These are phyloP conservation scores for Lithophane ornitopus DNA, from an alignment of 2,888 invertebrate genomes.

Conservation along the genomic window DNA sequence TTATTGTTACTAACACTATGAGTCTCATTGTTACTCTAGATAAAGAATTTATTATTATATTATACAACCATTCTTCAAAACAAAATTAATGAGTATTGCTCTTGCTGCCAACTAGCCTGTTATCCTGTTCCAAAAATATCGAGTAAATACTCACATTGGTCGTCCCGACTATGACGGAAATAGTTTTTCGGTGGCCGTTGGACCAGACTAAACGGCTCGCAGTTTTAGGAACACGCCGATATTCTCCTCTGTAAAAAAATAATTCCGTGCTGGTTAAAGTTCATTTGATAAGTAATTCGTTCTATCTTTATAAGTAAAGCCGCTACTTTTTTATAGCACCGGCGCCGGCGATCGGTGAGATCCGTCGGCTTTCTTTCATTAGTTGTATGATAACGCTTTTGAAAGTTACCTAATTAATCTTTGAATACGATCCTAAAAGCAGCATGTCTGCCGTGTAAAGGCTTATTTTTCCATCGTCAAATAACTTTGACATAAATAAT, in stretches of 20 bases:
- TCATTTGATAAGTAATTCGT: too few species aligned
- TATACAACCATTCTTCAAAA: neutral
- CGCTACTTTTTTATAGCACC: neutral
- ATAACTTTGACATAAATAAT: neutral
- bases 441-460: too few species aligned
- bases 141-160: neutral
- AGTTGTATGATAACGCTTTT: neutral
- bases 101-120: neutral
- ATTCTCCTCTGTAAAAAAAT: neutral
- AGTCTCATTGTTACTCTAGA: too few species aligned
- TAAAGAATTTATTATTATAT: too few species aligned
- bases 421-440: neutral
- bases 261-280: neutral
- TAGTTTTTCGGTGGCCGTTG: neutral
- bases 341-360: neutral
- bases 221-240: neutral
- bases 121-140: neutral
- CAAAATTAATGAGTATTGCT: neutral
- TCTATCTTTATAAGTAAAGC: neutral
- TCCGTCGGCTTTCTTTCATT: neutral
- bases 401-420: neutral
- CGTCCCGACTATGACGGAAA: rapidly evolving
- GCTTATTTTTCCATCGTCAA: neutral
- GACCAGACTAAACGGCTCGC: neutral
- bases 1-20: too few species aligned